phyloP scores from a whole-genome alignment of 30 jellyfish, hydroid and myxozoan genomes.

The Chironex yamaguchii region DNA sequence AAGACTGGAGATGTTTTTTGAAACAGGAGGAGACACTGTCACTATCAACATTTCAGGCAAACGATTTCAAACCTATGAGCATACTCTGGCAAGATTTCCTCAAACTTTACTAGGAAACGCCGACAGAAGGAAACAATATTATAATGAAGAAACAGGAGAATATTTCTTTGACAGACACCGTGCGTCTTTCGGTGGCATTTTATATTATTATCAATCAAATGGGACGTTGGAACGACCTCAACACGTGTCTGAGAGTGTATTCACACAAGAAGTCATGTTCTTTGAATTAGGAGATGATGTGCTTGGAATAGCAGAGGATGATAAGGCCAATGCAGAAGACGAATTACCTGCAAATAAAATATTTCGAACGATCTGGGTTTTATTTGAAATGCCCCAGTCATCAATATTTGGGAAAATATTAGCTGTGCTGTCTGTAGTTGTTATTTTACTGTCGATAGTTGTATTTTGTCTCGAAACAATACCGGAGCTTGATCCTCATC shows the following conservation, averaged over 20 bases:
- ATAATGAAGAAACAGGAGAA: conserved; percentile 81
- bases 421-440: conserved; percentile 85
- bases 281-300: conserved; percentile 88
- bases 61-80: conserved; percentile 82
- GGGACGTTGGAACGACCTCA: conserved; percentile 89
- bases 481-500: conserved; percentile 88
- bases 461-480: conserved; percentile 93
- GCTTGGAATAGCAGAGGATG: conserved; percentile 63
- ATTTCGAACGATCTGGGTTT: conserved; percentile 75
- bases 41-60: conserved; percentile 85
- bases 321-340: conserved; percentile 44
- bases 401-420: conserved; percentile 71
- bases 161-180: conserved; percentile 93
- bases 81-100: conserved; percentile 90
- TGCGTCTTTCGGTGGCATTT: conserved; percentile 89
- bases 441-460: conserved; percentile 81
- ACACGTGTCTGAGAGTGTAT: conserved; percentile 89
- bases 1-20: neutral
- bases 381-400: conserved; percentile 91
- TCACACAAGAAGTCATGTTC: conserved; percentile 92
- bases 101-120: conserved; percentile 92
- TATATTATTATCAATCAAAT: conserved; percentile 85
- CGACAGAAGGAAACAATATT: conserved; percentile 73
- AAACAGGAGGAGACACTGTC: conserved; percentile 10
- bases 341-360: conserved; percentile 72